Conservation (phyloP, 2,797 vertebrate species). For the Myotis planiceps region DNA sequence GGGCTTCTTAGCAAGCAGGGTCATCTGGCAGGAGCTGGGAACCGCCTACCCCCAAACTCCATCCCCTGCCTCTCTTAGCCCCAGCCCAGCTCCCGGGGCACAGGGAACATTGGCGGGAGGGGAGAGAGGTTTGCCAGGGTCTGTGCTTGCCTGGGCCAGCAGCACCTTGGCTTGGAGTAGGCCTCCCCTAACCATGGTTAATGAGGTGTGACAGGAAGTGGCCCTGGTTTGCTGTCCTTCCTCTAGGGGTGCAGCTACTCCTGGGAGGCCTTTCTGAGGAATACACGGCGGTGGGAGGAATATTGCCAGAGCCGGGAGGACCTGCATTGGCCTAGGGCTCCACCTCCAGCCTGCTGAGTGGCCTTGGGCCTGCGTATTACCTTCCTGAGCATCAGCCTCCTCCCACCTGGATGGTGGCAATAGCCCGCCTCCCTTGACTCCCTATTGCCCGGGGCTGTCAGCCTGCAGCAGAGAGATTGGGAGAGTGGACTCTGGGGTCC, state of each 20-base stretch:
- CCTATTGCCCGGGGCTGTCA: background rate
- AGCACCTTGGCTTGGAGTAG: background rate
- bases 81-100: background rate
- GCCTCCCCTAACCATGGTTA: background rate
- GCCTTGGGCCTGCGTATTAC: background rate
- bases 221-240: background rate
- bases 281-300: too few species aligned
- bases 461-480: background rate
- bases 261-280: background rate
- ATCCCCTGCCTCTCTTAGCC: background rate
- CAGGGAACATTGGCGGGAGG: background rate
- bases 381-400: background rate
- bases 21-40: background rate
- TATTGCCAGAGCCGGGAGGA: background rate
- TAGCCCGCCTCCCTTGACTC: rapidly evolving
- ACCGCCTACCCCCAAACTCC: rapidly evolving
- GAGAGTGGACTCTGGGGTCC: too few species aligned
- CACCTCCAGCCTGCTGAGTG: background rate
- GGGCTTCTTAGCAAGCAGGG: background rate
- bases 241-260: background rate
- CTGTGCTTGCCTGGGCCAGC: background rate
- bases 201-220: background rate
- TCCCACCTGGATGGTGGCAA: background rate
- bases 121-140: background rate
- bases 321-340: rapidly evolving